A percentile compares a stretch with the other conserved stretches of the same genome.
These are phyloP conservation scores for Xylota sylvarum DNA, from an alignment of 2,888 invertebrate species.

Conservation along the genomic window DNA sequence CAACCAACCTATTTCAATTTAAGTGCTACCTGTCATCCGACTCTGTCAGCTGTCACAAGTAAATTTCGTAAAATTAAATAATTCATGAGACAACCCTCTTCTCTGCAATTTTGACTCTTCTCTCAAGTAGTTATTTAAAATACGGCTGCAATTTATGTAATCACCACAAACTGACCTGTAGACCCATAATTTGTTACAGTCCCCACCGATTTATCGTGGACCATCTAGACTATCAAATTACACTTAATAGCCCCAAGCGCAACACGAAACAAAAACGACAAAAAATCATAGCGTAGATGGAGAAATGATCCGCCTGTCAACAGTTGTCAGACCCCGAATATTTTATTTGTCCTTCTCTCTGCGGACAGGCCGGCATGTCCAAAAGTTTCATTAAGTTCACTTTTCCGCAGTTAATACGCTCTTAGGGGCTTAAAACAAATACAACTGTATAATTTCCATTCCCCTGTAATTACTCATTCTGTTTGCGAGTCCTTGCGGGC, in stretches of 20 bases:
- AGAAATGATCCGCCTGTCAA: neutral
- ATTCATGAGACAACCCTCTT: neutral
- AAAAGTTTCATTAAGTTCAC: neutral
- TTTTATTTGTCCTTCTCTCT: neutral
- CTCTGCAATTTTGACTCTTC: neutral
- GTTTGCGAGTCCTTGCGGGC: conserved; percentile 10
- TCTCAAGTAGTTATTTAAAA: neutral
- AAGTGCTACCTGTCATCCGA: conserved; percentile 17
- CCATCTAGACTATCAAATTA: neutral
- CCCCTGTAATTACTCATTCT: conserved; percentile 41
- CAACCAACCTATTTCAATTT: neutral
- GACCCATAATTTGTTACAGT: neutral
- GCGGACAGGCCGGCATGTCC: neutral
- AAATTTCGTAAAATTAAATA: conserved; percentile 8
- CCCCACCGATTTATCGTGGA: neutral
- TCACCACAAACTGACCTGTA: neutral
- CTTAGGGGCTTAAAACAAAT: conserved; percentile 15
- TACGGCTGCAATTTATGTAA: neutral
- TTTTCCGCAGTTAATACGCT: conserved; percentile 5
- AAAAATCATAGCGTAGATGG: neutral
- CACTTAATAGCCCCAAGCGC: neutral
- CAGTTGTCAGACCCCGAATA: conserved; percentile 14
- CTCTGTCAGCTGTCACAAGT: neutral
- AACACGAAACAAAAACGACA: neutral
- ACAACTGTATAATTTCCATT: neutral